Evolutionary conservation across 1,140 invertebrate species (phyloP).

Genomic region (Danaus melanippus): DNA sequence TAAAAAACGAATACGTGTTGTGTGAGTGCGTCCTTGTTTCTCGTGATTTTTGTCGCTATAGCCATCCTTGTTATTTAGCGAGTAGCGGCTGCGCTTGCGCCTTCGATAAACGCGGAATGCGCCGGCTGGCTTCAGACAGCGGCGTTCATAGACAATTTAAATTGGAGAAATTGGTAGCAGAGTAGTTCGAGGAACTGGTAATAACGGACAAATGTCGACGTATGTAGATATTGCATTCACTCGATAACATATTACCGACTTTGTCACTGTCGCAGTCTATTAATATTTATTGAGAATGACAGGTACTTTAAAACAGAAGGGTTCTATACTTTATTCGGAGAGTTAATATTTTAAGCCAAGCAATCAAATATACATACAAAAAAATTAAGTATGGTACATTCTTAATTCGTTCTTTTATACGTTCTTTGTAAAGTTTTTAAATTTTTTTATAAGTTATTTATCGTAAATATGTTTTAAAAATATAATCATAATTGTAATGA

Average conservation of each 20-base stretch:
- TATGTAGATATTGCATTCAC: constrained; percentile 34
- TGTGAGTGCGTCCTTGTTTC: constrained; percentile 45
- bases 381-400: no score
- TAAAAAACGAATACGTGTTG: constrained; percentile 62
- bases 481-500: no score
- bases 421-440: no score
- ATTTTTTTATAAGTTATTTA: no score
- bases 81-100: constrained; percentile 47
- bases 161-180: constrained; percentile 67
- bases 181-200: constrained; percentile 53
- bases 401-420: no score
- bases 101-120: constrained; percentile 64
- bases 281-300: constrained; percentile 33
- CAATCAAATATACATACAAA: no score
- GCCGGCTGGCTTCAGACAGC: constrained; percentile 68
- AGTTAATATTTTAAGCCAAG: no score
- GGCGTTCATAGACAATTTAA: constrained; percentile 70
- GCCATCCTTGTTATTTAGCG: constrained; percentile 35
- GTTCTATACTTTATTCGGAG: neutral
- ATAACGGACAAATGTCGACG: constrained; percentile 52
- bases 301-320: constrained; percentile 19
- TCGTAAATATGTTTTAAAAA: no score
- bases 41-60: constrained; percentile 41
- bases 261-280: constrained; percentile 27
- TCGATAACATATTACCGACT: constrained; percentile 28